Evolutionary conservation across 1,140 invertebrate genomes (phyloP).

Genomic region (Atta cephalotes): DNA sequence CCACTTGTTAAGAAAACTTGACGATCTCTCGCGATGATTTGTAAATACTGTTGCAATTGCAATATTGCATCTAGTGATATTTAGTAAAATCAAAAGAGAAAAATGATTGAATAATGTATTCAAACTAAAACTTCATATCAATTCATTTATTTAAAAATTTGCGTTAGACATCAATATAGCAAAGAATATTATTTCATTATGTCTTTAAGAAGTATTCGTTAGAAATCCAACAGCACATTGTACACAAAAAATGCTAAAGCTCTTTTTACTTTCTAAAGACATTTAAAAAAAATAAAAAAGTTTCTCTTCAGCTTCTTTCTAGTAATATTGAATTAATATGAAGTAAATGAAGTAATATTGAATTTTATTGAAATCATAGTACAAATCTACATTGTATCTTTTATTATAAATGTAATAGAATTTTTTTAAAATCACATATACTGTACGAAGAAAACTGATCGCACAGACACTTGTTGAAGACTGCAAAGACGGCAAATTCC

Average conservation of each 20-base stretch:
- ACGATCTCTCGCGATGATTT: background rate
- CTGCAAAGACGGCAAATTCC: slow-evolving; percentile 31
- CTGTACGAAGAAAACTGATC: background rate
- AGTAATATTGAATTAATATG: background rate
- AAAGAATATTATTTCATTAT: background rate
- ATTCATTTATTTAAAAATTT: background rate
- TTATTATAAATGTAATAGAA: background rate
- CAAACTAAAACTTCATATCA: background rate
- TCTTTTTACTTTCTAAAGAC: background rate
- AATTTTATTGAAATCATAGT: background rate
- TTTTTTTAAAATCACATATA: background rate
- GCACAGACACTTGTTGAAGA: slow-evolving; percentile 16
- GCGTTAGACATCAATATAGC: no score
- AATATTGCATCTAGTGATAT: background rate
- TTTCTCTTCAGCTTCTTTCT: background rate
- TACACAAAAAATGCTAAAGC: background rate
- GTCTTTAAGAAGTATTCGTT: background rate
- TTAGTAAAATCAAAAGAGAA: slow-evolving; percentile 20
- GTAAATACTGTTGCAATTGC: slow-evolving; percentile 15
- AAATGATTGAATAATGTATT: background rate
- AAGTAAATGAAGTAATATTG: background rate
- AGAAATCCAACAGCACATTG: background rate
- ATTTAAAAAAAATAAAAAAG: background rate
- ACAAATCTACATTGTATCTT: background rate
- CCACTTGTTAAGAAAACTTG: slow-evolving; percentile 59